These are phyloP conservation scores for Polyommatus iphigenia DNA, from an alignment of 2,888 invertebrate species.

Conservation along the genomic window DNA sequence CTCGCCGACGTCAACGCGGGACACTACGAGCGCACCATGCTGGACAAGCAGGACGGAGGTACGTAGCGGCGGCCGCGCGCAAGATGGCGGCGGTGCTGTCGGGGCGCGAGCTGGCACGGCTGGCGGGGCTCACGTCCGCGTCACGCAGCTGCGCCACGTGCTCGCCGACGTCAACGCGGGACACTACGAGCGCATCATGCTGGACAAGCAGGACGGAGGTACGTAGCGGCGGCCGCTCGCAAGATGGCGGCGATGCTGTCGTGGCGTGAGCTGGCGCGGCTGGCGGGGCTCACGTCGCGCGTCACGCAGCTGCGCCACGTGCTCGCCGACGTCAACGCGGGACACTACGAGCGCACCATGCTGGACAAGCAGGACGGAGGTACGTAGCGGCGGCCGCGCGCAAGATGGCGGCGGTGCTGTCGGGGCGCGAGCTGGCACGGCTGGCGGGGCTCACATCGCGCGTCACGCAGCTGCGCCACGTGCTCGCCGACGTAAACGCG, in stretches of 20 bases:
- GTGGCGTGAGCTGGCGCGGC: too few relatives aligned
- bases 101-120: too few relatives aligned
- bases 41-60: conserved; percentile 58
- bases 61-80: conserved; percentile 9
- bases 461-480: conserved; percentile 92
- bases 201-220: conserved; percentile 58
- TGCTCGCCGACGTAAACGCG: conserved; percentile 89
- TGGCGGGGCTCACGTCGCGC: too few relatives aligned
- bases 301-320: conserved; percentile 87
- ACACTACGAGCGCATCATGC: conserved; percentile 83
- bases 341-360: conserved; percentile 84
- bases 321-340: conserved; percentile 89
- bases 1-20: conserved; percentile 91
- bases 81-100: background rate
- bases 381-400: conserved; percentile 35
- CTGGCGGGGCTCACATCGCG: conserved; percentile 96
- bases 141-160: conserved; percentile 87
- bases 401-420: conserved; percentile 69
- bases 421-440: conserved; percentile 96
- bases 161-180: conserved; percentile 91
- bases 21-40: conserved; percentile 83
- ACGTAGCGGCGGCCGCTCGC: conserved; percentile 6
- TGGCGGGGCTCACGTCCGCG: too few relatives aligned
- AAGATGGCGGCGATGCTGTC: background rate
- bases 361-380: conserved; percentile 59